Evolutionary conservation across 2,797 vertebrate species (phyloP), one percentile per base, ranked within the genome.

Genomic region (Typhlichthys subterraneus): DNA sequence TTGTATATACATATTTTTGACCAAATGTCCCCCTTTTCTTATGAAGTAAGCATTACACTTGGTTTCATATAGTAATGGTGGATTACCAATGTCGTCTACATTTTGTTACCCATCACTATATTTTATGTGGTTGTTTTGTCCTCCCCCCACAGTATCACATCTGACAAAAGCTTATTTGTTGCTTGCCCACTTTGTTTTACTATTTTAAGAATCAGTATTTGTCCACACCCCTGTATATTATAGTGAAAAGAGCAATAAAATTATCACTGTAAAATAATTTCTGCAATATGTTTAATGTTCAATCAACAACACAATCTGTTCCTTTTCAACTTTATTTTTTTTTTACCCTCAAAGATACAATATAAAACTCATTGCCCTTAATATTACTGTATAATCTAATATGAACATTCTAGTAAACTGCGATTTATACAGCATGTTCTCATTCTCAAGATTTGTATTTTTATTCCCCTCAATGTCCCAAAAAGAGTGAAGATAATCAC

Each of bases 301-400:
- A 11, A 45, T 74, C 57, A 70, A 57, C 66, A 58, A 91, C 90
- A 94, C 80, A 84, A 92, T 87, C 85, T 91, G 87, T 87, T 89
- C 93, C 92, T 95, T 94, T 94, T 95, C 89, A 94, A 92, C 93
- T 94, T 94, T 94, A 93, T 82, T 91, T 87, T 89, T 88, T 72
- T 88, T 73, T 88, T 81, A 85, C 72, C 73, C 88, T 91, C 56
- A 68, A 92, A 94, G 91, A 94, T 92, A 94, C 91, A 94, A 79
- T 89, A 91, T 90, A 92, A 94, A 93, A 94, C 94, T 92, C 80
- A 92, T 92, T 91, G 87, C 87, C 90, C 90, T 90, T 91, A 91
- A 90, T 91, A 89, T 85, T 90, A 93, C 88, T 82, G 92, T 90
- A 91, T 87, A 83, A 89, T 90, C 89, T 90, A 86, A 81, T 93